Percentiles rank a stretch among this genome's conserved stretches.
These are phyloP conservation scores for Silurus meridionalis DNA, from an alignment of 2,113 vertebrate genomes.

Conservation along the genomic window DNA sequence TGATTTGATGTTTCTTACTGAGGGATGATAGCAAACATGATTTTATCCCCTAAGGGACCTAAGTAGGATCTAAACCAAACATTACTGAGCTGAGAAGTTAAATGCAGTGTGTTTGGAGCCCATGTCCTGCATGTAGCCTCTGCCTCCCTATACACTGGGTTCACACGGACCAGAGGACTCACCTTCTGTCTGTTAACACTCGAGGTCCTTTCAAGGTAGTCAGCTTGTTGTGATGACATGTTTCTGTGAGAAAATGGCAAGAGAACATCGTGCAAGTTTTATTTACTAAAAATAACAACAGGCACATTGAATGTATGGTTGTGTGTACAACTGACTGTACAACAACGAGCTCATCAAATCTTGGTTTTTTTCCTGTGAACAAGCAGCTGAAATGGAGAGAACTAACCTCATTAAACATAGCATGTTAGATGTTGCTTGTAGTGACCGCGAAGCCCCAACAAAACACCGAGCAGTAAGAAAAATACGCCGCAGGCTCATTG, in stretches of 20 bases:
- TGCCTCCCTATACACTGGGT: too few relatives aligned
- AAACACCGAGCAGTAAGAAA: slow-evolving; percentile 67
- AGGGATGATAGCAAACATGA: background rate
- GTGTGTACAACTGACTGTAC: background rate
- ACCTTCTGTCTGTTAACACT: slow-evolving; percentile 84
- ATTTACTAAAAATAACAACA: too few relatives aligned
- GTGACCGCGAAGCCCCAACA: slow-evolving; percentile 26
- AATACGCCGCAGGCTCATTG: slow-evolving; percentile 66
- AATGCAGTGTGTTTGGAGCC: background rate
- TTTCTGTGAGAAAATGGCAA: slow-evolving; percentile 65
- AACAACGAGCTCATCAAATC: background rate
- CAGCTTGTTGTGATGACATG: slow-evolving; percentile 80
- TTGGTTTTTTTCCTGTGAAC: background rate
- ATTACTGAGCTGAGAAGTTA: too few relatives aligned
- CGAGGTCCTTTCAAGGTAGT: slow-evolving; percentile 89
- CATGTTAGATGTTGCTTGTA: slow-evolving; percentile 49
- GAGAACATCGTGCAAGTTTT: background rate
- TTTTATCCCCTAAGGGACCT: background rate
- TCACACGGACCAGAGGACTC: slow-evolving; percentile 52
- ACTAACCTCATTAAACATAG: slow-evolving; percentile 71
- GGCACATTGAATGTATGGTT: too few relatives aligned
- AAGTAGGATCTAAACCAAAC: background rate
- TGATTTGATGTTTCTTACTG: too few relatives aligned
- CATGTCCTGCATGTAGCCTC: background rate
- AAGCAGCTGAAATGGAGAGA: background rate